phyloP scores from a whole-genome alignment of 1,140 invertebrate genomes.

The Anastrepha ludens region DNA sequence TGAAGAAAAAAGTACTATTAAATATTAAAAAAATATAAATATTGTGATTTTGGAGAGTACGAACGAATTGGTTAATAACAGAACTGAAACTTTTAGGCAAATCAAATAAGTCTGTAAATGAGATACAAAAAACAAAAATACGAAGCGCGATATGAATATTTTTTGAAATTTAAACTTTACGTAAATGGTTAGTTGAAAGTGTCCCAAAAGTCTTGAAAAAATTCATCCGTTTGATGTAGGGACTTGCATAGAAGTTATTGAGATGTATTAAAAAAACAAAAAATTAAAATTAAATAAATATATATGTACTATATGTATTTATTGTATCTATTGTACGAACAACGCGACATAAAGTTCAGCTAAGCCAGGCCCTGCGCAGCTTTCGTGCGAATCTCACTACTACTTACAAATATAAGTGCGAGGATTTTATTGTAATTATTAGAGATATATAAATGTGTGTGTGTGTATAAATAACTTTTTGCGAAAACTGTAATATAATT shows the following conservation, averaged over 20 bases:
- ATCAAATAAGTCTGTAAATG: conserved; percentile 55
- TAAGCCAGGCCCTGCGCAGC: conserved; percentile 8
- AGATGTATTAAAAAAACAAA: conserved; percentile 12
- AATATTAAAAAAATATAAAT: conserved; percentile 54
- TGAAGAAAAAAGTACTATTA: conserved; percentile 31
- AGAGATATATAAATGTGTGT: conserved; percentile 26
- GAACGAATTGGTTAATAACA: conserved; percentile 47
- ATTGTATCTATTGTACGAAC: conserved; percentile 46
- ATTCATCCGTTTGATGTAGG: not conserved
- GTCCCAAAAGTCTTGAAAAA: conserved; percentile 26
- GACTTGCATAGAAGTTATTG: conserved; percentile 22
- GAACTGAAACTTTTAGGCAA: conserved; percentile 56
- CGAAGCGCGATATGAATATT: conserved; percentile 41
- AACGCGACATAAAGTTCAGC: conserved; percentile 22
- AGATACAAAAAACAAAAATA: conserved; percentile 55
- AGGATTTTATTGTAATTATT: conserved; percentile 44
- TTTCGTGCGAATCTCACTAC: conserved; percentile 13
- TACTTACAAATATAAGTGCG: not conserved
- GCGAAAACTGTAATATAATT: conserved; percentile 44
- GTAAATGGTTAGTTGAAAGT: conserved; percentile 33
- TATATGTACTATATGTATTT: conserved; percentile 53
- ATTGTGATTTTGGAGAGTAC: conserved; percentile 51
- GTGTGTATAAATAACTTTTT: not conserved
- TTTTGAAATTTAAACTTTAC: conserved; percentile 53
- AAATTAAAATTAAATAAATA: not conserved